Evolutionary conservation across 2,888 invertebrate species (phyloP), one percentile per base, ranked within the genome.

Genomic region (Leucophora obtusa): DNA sequence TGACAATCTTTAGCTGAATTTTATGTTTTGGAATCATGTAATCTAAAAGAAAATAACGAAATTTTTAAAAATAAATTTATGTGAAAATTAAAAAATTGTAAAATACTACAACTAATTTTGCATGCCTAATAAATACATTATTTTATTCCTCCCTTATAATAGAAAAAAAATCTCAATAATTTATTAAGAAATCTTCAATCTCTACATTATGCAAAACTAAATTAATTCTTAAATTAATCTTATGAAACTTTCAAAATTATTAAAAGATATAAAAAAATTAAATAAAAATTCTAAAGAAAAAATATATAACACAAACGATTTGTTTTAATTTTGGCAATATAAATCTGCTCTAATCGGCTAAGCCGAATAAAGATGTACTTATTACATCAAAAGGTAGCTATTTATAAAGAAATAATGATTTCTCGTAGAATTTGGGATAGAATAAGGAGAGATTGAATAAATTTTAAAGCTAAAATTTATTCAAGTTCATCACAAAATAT

Each of bases 211-310:
- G 43, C n/a, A 78, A 68, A 72, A 69, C 63, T 75, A 58, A 73
- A 75, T 78, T 66, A 69, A 75, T 60, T 75, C 58, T 69, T 71
- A 50, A 74, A 82, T 75, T 75, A 74, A 77, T 74, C 77, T 77
- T 78, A 73, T 69, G 73, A 69, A 77, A 68, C 54, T 78, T 60
- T 81, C n/a, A 56, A 77, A 69, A 62, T 65, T 79, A 73, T 59
- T 62, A 59, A 28, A 38, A 35, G 33, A 62, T 33, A 65, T n/a
- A 35, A 47, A 14, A 43, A 66, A 58, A 53, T 17, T 33, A 62
- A 14, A 72, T 28, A 11, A 35, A 70, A 74, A 58, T 2, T 54
- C 47, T 54, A 71, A 71, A 33, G 15, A 7, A 62, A 70, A 38
- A 56, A 56, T n/a, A 3, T 38, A 58, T 63, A 7, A 28, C 6